These are phyloP conservation scores for Arothron firmamentum DNA, from an alignment of 2,113 vertebrate species.

Conservation along the genomic window DNA sequence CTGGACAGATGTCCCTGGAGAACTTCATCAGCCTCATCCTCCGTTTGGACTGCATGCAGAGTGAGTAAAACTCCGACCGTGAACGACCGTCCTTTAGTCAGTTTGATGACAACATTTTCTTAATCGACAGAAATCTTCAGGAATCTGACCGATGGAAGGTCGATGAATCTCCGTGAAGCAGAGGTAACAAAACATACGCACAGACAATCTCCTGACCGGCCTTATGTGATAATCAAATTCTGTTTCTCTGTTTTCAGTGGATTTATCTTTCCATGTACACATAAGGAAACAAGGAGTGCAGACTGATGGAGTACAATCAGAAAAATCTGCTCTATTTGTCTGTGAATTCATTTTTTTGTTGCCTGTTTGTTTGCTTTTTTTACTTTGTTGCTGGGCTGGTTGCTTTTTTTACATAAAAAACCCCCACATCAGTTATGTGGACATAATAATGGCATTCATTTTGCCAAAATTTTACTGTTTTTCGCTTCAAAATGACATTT, in stretches of 20 bases:
- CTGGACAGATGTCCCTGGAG: constrained; percentile 64
- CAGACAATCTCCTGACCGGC: too few relatives aligned
- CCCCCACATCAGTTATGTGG: too few relatives aligned
- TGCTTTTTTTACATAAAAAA: too few relatives aligned
- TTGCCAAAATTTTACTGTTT: too few relatives aligned
- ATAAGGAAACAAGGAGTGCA: constrained; percentile 11
- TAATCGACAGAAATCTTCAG: constrained; percentile 61
- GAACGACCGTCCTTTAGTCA: too few relatives aligned
- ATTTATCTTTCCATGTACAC: constrained; percentile 57
- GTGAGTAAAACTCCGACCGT: constrained; percentile 47
- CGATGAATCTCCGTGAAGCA: constrained; percentile 44
- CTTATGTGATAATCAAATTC: background rate
- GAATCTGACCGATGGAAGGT: constrained; percentile 49
- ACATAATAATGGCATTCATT: too few relatives aligned
- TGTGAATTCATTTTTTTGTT: background rate
- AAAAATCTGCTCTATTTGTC: background rate
- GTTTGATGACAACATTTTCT: background rate
- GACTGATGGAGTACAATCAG: background rate
- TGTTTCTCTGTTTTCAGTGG: constrained; percentile 37
- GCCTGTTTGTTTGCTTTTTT: background rate
- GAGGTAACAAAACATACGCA: constrained; percentile 48
- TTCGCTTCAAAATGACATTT: too few relatives aligned
- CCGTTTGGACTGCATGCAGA: constrained; percentile 66
- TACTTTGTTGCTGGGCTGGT: too few relatives aligned
- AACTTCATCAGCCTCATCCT: constrained; percentile 70